phyloP scores from a whole-genome alignment of 1,140 invertebrate species.

The Nomia melanderi region DNA sequence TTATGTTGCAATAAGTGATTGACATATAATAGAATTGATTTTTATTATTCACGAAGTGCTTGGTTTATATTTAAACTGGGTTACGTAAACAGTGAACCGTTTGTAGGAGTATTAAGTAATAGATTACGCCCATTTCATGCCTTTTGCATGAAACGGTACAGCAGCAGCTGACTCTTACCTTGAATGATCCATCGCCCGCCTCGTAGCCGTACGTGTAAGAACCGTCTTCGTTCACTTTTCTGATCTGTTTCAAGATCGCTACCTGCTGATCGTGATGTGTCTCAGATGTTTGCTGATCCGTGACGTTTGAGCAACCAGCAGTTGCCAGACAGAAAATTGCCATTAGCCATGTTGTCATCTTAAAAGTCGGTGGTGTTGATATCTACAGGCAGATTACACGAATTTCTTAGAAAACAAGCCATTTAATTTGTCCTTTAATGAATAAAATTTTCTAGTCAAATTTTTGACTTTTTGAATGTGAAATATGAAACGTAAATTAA shows the following conservation, averaged over 20 bases:
- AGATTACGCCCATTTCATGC: not conserved
- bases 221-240: conserved; percentile 90
- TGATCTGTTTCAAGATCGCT: conserved; percentile 88
- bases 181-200: conserved; percentile 91
- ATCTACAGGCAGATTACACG: conserved; percentile 26
- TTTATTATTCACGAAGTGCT: not conserved
- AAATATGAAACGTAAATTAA: no score
- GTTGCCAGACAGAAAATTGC: conserved; percentile 77
- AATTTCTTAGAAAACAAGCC: conserved; percentile 34
- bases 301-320: conserved; percentile 76
- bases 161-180: conserved; percentile 74
- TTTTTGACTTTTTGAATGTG: no score
- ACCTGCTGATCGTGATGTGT: conserved; percentile 79
- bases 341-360: conserved; percentile 80
- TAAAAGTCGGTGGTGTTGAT: conserved; percentile 62
- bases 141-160: conserved; percentile 32
- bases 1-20: no score
- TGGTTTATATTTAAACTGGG: not conserved
- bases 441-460: not conserved
- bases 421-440: not conserved
- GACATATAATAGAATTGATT: not conserved
- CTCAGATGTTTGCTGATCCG: conserved; percentile 79
- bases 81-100: not conserved
- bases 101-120: conserved; percentile 13
- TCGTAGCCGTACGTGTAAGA: conserved; percentile 93